Evolutionary conservation across 2,797 vertebrate genomes (phyloP), one percentile per base, ranked within the genome.

Genomic region (Gephyroberyx darwinii): DNA sequence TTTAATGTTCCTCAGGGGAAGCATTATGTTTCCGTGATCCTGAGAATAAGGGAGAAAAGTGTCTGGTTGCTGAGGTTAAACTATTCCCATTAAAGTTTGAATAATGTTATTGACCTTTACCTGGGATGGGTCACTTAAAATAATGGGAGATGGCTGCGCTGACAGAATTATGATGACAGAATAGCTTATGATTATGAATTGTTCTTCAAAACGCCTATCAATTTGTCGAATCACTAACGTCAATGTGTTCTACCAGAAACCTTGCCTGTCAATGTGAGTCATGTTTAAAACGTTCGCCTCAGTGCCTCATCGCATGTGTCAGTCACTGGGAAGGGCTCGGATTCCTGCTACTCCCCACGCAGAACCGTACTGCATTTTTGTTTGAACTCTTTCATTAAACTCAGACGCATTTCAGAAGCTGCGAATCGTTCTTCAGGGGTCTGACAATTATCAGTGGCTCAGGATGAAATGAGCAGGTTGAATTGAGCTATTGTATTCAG

Each of bases 91-190:
- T 90, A 91, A 91, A 89, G 82, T 87, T 87, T 90, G 88, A 92
- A 92, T 90, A 88, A 92, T 92, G 88, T 80, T 88, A 84, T 86
- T 91, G 89, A 91, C 90, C 90, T 92, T 91, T 91, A 87, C 82
- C 79, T 84, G 79, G 73, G 75, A 88, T 80, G 85, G 85, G 89
- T 90, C 87, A 88, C 85, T 85, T 88, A 80, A 90, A 91, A 86
- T 90, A 89, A 89, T 86, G 82, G 82, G 74, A 89, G 89, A 89
- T 62, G 77, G 86, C 76, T 78, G 63, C 71, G 72, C 78, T 80
- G 90, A 88, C 84, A 87, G 84, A 87, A 88, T 88, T 86, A 89
- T 85, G 86, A 89, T 89, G 90, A 91, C 84, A 88, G 85, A 87
- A 85, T 77, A 83, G 81, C 85, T 88, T 79, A 82, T 82, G 82